A percentile compares a stretch with the other conserved stretches of the same genome.
Evolutionary conservation across 2,888 invertebrate species (phyloP).

Genomic region (Muscina levida): DNA sequence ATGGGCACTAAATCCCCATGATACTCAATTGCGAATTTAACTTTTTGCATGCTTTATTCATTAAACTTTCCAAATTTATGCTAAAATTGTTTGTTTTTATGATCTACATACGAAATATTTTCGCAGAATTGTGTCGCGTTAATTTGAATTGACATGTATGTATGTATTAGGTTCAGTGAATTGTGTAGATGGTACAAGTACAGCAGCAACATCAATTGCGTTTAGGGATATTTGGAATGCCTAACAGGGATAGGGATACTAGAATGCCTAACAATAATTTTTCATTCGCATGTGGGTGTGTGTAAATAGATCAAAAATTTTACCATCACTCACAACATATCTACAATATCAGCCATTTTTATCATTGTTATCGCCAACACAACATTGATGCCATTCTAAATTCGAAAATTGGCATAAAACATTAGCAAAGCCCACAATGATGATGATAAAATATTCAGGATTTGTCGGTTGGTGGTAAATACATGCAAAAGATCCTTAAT

Average conservation of each 20-base stretch:
- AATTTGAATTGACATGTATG: slow-evolving; percentile 2
- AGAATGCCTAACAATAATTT: too few species aligned
- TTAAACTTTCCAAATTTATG: background rate
- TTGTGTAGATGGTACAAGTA: too few species aligned
- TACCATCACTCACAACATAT: too few species aligned
- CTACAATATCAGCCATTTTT: too few species aligned
- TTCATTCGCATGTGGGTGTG: background rate
- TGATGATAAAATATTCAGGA: too few species aligned
- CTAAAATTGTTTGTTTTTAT: background rate
- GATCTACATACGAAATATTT: background rate
- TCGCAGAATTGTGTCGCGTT: slow-evolving; percentile 1
- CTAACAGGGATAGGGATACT: too few species aligned
- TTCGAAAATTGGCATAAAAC: slow-evolving; percentile 24
- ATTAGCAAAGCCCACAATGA: background rate
- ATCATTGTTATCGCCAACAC: background rate
- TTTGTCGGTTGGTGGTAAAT: too few species aligned
- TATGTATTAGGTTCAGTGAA: background rate
- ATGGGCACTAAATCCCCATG: too few species aligned
- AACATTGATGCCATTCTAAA: background rate
- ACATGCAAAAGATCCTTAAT: background rate
- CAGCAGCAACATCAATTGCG: too few species aligned
- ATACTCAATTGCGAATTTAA: too few species aligned
- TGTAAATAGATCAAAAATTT: too few species aligned
- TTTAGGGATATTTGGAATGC: too few species aligned
- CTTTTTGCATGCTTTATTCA: background rate